Evolutionary conservation across 2,113 vertebrate genomes (phyloP).

Genomic region (Andinoacara biseriatus): DNA sequence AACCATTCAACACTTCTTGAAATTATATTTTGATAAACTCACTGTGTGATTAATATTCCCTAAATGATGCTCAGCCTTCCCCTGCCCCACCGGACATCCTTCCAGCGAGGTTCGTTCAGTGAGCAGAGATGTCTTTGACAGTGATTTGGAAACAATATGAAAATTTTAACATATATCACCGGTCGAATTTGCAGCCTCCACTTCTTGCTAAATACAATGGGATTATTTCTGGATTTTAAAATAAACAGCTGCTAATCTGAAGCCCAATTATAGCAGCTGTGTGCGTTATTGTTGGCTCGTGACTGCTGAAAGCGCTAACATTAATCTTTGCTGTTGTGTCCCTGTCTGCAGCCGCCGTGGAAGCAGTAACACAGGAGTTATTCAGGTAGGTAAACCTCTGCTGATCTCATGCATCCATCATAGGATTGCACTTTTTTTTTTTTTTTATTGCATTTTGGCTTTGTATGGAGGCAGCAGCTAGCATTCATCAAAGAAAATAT

Average conservation of each 20-base stretch:
- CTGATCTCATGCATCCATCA: neutral
- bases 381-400: conserved; percentile 86
- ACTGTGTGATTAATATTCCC: no score
- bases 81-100: neutral
- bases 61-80: no score
- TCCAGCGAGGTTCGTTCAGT: neutral
- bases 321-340: conserved; percentile 1
- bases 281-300: neutral
- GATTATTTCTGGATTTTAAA: neutral
- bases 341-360: conserved; percentile 86
- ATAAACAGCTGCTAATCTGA: neutral
- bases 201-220: neutral
- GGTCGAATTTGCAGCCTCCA: neutral
- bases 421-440: neutral
- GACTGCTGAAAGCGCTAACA: neutral
- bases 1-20: no score
- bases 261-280: neutral
- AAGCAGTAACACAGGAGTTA: conserved; percentile 92
- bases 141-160: no score
- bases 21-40: no score
- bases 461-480: conserved; percentile 11
- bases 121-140: neutral
- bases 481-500: conserved; percentile 13
- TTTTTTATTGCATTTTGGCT: conserved; percentile 2
- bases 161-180: neutral